Evolutionary conservation across 2,797 vertebrate genomes (phyloP).

Genomic region (Champsocephalus gunnari): DNA sequence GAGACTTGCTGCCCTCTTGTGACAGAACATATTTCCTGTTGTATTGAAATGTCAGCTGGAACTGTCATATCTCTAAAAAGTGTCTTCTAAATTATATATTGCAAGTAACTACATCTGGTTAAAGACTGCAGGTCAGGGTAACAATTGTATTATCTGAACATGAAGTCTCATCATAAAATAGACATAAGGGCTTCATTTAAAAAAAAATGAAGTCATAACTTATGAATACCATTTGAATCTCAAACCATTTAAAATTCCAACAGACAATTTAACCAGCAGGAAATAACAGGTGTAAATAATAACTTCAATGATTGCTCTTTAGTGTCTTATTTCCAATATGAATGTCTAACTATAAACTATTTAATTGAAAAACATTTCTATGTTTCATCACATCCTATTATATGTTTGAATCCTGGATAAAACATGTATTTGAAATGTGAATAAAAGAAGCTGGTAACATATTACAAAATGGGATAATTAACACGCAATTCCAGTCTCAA

Average conservation of each 20-base stretch:
- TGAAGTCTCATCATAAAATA: background rate
- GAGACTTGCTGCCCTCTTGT: constrained; percentile 78
- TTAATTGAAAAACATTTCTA: too few species aligned
- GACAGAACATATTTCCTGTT: constrained; percentile 38
- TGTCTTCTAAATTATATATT: too few species aligned
- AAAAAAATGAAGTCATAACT: background rate
- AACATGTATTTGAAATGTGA: background rate
- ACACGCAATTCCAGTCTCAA: background rate
- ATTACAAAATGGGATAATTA: background rate
- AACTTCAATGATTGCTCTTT: background rate
- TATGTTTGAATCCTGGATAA: too few species aligned
- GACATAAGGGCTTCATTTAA: background rate
- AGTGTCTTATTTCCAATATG: background rate
- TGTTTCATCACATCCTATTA: too few species aligned
- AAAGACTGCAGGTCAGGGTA: background rate
- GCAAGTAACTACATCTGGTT: background rate
- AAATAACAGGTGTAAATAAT: background rate
- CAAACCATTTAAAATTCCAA: background rate
- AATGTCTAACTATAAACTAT: too few species aligned
- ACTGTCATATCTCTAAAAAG: background rate
- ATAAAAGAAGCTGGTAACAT: background rate
- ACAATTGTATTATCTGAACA: constrained; percentile 6
- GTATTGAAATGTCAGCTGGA: background rate
- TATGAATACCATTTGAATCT: constrained; percentile 6
- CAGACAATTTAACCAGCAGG: constrained; percentile 3